Conservation (phyloP, 2,797 vertebrate genomes). For the Triplophysa bombifrons region DNA sequence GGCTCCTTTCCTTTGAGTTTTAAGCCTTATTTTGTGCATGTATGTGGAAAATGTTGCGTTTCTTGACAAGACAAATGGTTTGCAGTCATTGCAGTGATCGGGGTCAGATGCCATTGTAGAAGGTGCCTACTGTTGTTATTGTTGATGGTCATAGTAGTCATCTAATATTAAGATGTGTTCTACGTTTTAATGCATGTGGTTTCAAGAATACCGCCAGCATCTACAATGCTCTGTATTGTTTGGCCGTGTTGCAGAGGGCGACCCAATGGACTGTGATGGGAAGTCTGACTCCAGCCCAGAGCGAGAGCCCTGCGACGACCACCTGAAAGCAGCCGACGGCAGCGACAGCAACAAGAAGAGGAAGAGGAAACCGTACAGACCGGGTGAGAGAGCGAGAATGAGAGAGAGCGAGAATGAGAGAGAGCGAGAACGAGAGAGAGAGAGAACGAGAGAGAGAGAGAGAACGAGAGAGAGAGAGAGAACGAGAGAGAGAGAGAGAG, state of each 20-base stretch:
- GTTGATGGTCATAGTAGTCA: neutral
- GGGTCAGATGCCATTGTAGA: neutral
- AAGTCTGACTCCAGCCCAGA: constrained; percentile 98
- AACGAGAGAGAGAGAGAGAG: neutral
- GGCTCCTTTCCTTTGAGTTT: too few species aligned
- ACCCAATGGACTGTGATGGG: constrained; percentile 88
- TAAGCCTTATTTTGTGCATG: too few species aligned
- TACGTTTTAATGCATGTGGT: neutral
- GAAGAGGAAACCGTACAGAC: constrained; percentile 95
- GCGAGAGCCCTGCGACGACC: constrained; percentile 82
- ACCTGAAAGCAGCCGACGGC: constrained; percentile 80
- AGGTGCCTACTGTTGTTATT: neutral
- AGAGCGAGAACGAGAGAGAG: neutral
- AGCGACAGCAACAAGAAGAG: constrained; percentile 86
- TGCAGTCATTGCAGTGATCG: neutral
- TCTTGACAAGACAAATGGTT: neutral
- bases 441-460: neutral
- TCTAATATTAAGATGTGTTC: neutral
- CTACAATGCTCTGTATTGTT: constrained; percentile 16
- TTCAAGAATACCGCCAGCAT: neutral
- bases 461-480: neutral
- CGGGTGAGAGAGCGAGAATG: constrained; percentile 73
- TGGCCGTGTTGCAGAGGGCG: constrained; percentile 72
- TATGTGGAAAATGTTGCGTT: too few species aligned
- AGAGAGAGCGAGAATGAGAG: neutral